A percentile compares a stretch with the other conserved stretches of the same genome.
Conservation (phyloP, 1,140 invertebrate genomes). For the Ceratosolen fusciceps region DNA sequence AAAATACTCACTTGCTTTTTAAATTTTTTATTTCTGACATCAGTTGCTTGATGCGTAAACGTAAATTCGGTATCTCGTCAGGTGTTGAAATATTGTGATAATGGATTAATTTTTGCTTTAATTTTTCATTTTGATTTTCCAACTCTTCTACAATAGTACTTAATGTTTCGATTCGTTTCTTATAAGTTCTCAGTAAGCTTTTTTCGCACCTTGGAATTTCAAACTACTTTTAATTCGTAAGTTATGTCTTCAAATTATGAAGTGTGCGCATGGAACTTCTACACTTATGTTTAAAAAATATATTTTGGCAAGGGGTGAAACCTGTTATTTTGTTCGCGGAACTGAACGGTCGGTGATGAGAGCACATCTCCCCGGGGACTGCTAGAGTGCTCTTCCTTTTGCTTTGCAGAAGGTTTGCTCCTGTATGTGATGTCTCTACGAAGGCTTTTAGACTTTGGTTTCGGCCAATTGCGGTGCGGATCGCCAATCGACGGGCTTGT, state of each 20-base stretch:
- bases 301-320: background rate
- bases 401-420: background rate
- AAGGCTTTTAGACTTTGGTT: slow-evolving; percentile 15
- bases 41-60: slow-evolving; percentile 51
- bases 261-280: too few species aligned
- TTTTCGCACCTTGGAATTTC: slow-evolving; percentile 5
- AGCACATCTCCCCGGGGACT: background rate
- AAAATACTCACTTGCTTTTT: slow-evolving; percentile 56
- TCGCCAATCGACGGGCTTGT: slow-evolving; percentile 9
- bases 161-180: slow-evolving; percentile 51
- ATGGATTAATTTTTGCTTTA: slow-evolving; percentile 53
- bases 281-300: background rate
- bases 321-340: slow-evolving; percentile 14
- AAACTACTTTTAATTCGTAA: background rate
- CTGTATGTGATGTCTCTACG: background rate
- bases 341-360: background rate
- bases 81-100: slow-evolving; percentile 33
- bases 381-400: background rate
- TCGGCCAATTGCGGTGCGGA: background rate
- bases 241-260: background rate
- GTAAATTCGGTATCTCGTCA: slow-evolving; percentile 45
- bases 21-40: slow-evolving; percentile 53
- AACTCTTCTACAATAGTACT: slow-evolving; percentile 51
- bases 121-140: slow-evolving; percentile 54
- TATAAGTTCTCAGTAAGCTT: slow-evolving; percentile 42